Conservation (phyloP, 2,797 vertebrate genomes). For the Paguma larvata region DNA sequence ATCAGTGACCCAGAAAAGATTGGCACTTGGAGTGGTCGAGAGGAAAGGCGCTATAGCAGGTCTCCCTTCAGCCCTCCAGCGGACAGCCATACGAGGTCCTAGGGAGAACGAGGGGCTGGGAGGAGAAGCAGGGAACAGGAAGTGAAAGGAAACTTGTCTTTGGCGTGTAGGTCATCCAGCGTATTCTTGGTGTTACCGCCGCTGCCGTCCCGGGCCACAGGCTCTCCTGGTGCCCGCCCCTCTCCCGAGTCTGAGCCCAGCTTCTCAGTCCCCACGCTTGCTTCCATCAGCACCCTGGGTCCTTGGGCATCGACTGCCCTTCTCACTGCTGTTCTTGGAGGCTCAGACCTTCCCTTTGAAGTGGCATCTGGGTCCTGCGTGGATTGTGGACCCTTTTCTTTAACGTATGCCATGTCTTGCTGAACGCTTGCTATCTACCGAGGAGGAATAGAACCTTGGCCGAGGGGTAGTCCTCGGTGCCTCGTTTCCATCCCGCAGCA, state of each 20-base stretch:
- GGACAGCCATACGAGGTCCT: not conserved
- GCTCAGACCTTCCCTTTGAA: not conserved
- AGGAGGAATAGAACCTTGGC: not conserved
- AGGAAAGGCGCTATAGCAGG: not conserved
- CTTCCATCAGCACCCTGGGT: not conserved
- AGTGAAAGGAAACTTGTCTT: constrained; percentile 12
- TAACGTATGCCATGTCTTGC: not conserved
- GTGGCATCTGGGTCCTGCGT: not conserved
- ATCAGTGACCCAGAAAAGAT: not conserved
- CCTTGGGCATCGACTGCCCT: not conserved
- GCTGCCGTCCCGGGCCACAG: not conserved
- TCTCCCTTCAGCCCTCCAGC: not conserved
- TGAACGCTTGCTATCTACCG: not conserved
- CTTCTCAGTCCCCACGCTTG: not conserved
- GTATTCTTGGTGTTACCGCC: not conserved
- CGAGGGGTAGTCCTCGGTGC: not conserved
- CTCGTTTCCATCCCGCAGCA: not conserved
- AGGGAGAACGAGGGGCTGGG: not conserved
- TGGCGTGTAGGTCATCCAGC: not conserved
- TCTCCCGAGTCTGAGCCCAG: not conserved
- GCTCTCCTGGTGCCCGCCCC: not conserved
- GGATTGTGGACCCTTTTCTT: not conserved
- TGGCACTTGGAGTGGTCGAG: not conserved
- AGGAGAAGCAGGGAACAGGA: not conserved
- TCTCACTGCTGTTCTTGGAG: not conserved